A percentile compares a stretch with the other conserved stretches of the same genome.
phyloP scores from a whole-genome alignment of 1,140 invertebrate genomes.

The Drosophila ambigua region DNA sequence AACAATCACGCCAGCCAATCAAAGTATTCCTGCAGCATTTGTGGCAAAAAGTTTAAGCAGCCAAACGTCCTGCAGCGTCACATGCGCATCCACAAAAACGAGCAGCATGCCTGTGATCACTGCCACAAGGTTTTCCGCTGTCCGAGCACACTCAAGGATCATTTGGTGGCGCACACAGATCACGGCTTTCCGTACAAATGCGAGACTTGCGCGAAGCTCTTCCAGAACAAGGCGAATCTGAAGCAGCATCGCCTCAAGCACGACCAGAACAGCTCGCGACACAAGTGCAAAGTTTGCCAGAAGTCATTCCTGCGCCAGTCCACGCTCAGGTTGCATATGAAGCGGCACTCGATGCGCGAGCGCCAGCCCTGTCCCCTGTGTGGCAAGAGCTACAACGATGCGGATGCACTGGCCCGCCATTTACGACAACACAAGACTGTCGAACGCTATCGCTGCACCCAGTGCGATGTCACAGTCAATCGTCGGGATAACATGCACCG shows the following conservation, averaged over 20 bases:
- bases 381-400: slow-evolving; percentile 61
- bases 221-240: slow-evolving; percentile 83
- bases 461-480: slow-evolving; percentile 86
- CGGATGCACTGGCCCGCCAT: slow-evolving; percentile 60
- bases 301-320: slow-evolving; percentile 69
- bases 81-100: slow-evolving; percentile 38
- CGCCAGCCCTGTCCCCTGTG: slow-evolving; percentile 54
- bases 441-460: slow-evolving; percentile 86
- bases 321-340: slow-evolving; percentile 59
- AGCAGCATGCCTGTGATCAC: slow-evolving; percentile 36
- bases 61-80: slow-evolving; percentile 48
- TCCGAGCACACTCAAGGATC: slow-evolving; percentile 40
- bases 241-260: slow-evolving; percentile 80
- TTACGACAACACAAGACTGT: slow-evolving; percentile 81
- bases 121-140: slow-evolving; percentile 57
- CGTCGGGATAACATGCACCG: slow-evolving; percentile 88
- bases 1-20: slow-evolving; percentile 44
- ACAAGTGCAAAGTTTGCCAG: slow-evolving; percentile 57
- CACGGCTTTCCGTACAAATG: slow-evolving; percentile 77
- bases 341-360: slow-evolving; percentile 52
- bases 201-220: slow-evolving; percentile 83
- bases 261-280: slow-evolving; percentile 43
- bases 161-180: slow-evolving; percentile 45
- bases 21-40: slow-evolving; percentile 38
- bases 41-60: slow-evolving; percentile 56